These are phyloP conservation scores for Agrotis ipsilon DNA, from an alignment of 2,888 invertebrate genomes.

Conservation along the genomic window DNA sequence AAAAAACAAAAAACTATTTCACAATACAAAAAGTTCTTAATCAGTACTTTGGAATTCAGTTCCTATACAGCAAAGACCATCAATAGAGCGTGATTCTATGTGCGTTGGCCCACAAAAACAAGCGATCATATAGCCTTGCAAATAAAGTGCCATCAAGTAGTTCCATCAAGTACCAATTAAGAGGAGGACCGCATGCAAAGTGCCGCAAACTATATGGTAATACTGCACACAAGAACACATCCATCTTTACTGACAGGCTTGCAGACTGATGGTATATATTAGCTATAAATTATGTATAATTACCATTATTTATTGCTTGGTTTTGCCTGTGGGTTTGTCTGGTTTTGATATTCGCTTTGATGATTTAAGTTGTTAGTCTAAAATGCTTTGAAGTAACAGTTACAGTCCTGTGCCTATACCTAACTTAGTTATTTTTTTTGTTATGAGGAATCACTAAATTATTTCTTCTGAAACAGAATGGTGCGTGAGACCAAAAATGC, in stretches of 20 bases:
- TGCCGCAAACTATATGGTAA: slow-evolving; percentile 63
- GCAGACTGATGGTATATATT: slow-evolving; percentile 80
- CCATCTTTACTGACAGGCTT: slow-evolving; percentile 69
- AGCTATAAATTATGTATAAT: slow-evolving; percentile 76
- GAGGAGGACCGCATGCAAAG: slow-evolving; percentile 63
- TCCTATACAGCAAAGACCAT: slow-evolving; percentile 34
- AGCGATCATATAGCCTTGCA: slow-evolving; percentile 48
- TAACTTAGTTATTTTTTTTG: too few species aligned
- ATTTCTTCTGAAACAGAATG: too few species aligned
- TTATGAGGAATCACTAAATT: too few species aligned
- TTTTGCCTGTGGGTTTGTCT: slow-evolving; percentile 23
- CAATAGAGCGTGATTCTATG: slow-evolving; percentile 52
- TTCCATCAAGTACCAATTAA: slow-evolving; percentile 69
- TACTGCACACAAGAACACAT: slow-evolving; percentile 64
- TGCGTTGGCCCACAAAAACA: slow-evolving; percentile 57
- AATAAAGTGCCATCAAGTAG: slow-evolving; percentile 58
- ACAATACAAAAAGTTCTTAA: slow-evolving; percentile 43
- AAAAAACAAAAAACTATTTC: slow-evolving; percentile 35
- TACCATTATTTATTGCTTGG: slow-evolving; percentile 72
- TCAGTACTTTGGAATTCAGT: slow-evolving; percentile 56
- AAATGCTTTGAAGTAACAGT: too few species aligned
- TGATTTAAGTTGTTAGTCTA: too few species aligned
- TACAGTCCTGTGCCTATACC: too few species aligned
- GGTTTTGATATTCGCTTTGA: slow-evolving; percentile 8
- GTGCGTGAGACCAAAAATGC: too few species aligned